phyloP scores from a whole-genome alignment of 2,113 vertebrate genomes.

The Lanius collurio region DNA sequence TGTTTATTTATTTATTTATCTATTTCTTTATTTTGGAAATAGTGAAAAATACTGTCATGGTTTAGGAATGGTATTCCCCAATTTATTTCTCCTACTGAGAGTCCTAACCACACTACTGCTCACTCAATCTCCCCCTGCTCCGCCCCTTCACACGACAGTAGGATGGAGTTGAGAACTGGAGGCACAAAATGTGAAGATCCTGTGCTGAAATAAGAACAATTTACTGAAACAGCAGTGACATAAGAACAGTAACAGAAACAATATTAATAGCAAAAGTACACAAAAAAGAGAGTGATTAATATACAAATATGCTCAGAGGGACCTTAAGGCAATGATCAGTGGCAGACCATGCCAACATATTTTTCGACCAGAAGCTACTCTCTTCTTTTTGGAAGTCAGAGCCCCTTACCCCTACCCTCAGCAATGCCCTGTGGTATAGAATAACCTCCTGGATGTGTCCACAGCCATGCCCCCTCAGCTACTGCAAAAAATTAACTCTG shows the following conservation, averaged over 20 bases:
- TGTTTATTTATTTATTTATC: background rate
- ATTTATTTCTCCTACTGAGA: background rate
- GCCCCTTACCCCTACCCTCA: background rate
- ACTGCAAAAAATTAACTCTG: background rate
- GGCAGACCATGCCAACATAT: too few relatives aligned
- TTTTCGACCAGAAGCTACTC: background rate
- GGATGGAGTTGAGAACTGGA: background rate
- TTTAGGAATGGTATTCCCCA: background rate
- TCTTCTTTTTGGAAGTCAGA: background rate
- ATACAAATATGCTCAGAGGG: background rate
- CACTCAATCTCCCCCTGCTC: fast-evolving
- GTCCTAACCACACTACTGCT: background rate
- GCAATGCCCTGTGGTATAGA: background rate
- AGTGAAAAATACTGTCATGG: background rate
- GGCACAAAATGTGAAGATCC: background rate
- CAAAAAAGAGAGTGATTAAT: background rate
- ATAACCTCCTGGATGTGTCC: background rate
- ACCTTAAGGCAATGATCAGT: background rate
- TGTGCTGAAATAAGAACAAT: background rate
- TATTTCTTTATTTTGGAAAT: background rate
- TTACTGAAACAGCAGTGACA: background rate
- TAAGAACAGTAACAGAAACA: background rate
- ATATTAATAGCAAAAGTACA: background rate
- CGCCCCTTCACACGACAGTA: background rate
- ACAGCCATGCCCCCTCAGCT: background rate